Conservation (phyloP, 2,797 vertebrate genomes). For the Rhynchotus rufescens region DNA sequence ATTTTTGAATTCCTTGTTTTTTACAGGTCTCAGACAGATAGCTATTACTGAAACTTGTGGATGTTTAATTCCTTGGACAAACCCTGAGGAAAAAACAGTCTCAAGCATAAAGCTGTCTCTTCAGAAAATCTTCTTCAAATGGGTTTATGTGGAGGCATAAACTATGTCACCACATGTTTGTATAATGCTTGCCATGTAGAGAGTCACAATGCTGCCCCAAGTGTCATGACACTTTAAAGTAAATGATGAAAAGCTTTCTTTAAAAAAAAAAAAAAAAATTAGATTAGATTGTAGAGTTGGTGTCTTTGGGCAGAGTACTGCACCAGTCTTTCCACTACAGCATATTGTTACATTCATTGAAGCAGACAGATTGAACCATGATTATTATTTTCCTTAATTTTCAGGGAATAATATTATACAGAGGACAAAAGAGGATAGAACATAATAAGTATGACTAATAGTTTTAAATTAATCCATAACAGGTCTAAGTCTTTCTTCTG, state of each 20-base stretch:
- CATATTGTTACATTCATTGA: not conserved
- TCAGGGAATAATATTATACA: not conserved
- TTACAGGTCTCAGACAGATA: not conserved
- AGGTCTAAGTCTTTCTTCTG: not conserved
- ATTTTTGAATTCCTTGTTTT: not conserved
- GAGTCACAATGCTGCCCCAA: not conserved
- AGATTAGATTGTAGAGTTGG: not conserved
- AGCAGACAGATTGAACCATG: not conserved
- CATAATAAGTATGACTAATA: not conserved
- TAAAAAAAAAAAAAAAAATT: not conserved
- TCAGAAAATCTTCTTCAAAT: not conserved
- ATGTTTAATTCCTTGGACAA: not conserved
- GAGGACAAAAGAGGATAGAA: not conserved
- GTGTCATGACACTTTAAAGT: not conserved
- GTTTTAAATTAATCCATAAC: not conserved
- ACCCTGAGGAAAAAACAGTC: not conserved
- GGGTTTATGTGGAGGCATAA: not conserved
- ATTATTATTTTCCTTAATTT: not conserved
- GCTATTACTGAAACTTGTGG: not conserved
- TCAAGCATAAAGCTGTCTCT: slow-evolving; percentile 22
- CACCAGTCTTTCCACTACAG: not conserved
- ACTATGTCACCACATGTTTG: not conserved
- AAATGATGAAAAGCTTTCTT: not conserved
- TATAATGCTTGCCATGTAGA: not conserved
- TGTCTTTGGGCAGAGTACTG: not conserved